Percentiles rank a stretch among this genome's conserved stretches.
phyloP scores from a whole-genome alignment of 92 coral and sea anemone species.

The Diadumene lineata region DNA sequence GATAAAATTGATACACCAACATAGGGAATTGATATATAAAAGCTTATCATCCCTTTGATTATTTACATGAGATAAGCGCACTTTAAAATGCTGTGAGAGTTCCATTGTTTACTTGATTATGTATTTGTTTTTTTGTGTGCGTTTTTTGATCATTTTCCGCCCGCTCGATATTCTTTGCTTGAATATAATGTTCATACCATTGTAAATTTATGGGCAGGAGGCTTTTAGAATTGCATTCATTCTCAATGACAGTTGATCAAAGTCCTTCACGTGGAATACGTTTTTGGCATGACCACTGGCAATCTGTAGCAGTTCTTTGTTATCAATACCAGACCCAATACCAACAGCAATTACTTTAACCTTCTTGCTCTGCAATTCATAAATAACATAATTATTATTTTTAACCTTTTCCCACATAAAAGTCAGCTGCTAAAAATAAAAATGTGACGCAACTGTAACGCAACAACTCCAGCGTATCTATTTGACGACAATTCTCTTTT shows the following conservation, averaged over 20 bases:
- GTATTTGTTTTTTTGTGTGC: too few relatives aligned
- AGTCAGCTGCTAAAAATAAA: neutral
- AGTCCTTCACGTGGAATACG: slow-evolving; percentile 48
- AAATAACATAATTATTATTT: neutral
- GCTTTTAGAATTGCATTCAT: neutral
- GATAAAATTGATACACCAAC: too few relatives aligned
- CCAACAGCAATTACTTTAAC: slow-evolving; percentile 76
- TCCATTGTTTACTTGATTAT: too few relatives aligned
- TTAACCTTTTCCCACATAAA: neutral
- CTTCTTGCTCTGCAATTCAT: slow-evolving; percentile 42
- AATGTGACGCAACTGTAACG: neutral
- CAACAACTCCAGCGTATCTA: neutral
- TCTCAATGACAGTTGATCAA: slow-evolving; percentile 1
- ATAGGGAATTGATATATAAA: too few relatives aligned
- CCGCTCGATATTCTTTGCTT: too few relatives aligned
- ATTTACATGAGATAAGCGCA: too few relatives aligned
- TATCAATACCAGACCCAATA: slow-evolving; percentile 47
- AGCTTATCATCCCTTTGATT: too few relatives aligned
- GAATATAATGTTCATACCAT: neutral
- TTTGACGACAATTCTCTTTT: neutral
- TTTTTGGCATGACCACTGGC: slow-evolving; percentile 47
- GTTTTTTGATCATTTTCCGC: too few relatives aligned
- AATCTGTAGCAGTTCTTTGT: slow-evolving; percentile 50
- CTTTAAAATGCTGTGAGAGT: too few relatives aligned
- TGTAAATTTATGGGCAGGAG: neutral